Conservation (phyloP, 1,140 invertebrate species). For the Drosophila sp. region DNA sequence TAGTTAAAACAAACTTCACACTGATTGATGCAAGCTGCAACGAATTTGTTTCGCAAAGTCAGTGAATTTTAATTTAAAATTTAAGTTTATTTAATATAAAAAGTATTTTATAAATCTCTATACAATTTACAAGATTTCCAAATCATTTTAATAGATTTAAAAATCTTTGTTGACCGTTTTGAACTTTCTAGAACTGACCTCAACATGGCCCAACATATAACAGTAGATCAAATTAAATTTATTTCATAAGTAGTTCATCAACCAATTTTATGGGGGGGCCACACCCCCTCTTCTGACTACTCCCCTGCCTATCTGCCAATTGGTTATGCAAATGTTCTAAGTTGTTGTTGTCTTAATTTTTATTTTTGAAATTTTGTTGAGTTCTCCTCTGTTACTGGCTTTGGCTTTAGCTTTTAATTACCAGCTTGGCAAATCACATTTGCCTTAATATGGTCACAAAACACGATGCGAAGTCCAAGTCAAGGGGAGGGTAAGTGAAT, state of each 20-base stretch:
- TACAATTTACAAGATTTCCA: no score
- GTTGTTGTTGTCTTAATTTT: slow-evolving; percentile 10
- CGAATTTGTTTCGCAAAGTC: no score
- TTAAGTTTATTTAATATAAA: no score
- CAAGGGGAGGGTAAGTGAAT: slow-evolving; percentile 36
- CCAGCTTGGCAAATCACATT: slow-evolving; percentile 72
- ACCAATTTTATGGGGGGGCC: not conserved
- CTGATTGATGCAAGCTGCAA: no score
- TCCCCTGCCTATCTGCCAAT: slow-evolving; percentile 39
- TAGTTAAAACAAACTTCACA: no score
- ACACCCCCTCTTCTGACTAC: slow-evolving; percentile 6
- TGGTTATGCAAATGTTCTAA: slow-evolving; percentile 71
- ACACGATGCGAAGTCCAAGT: slow-evolving; percentile 44
- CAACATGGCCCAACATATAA: no score
- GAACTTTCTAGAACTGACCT: not conserved
- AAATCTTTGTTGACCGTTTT: not conserved
- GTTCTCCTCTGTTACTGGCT: slow-evolving; percentile 45
- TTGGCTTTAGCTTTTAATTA: slow-evolving; percentile 71
- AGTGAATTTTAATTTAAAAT: no score
- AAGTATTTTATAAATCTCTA: no score
- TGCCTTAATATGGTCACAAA: slow-evolving; percentile 74
- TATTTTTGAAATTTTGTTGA: slow-evolving; percentile 21
- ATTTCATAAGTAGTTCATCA: not conserved
- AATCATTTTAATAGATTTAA: not conserved
- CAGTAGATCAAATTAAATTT: no score